Evolutionary conservation across 2,113 vertebrate genomes (phyloP).

Genomic region (Trogon melanurus): DNA sequence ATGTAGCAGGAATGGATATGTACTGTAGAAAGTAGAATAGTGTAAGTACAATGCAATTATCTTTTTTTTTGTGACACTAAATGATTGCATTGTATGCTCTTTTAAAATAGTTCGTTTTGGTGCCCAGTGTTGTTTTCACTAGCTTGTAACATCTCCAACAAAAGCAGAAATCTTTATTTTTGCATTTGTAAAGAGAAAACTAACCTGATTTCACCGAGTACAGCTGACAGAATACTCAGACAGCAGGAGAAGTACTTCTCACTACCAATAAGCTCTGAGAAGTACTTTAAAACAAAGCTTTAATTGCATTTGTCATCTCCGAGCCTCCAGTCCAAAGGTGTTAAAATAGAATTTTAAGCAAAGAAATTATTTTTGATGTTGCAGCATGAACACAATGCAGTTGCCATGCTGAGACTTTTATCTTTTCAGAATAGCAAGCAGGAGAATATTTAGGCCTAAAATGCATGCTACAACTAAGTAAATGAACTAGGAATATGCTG

Average conservation of each 20-base stretch:
- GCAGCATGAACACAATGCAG: not conserved
- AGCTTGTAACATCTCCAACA: not conserved
- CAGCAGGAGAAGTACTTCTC: not conserved
- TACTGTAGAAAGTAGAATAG: not conserved
- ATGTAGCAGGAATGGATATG: not conserved
- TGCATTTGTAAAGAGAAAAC: not conserved
- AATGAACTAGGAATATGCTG: not conserved
- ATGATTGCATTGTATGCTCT: not conserved
- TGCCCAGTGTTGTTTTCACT: not conserved
- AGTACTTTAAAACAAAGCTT: constrained; percentile 34
- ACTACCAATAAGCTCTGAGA: not conserved
- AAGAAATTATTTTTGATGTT: constrained; percentile 4
- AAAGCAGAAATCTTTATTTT: constrained; percentile 5
- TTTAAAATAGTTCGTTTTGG: not conserved
- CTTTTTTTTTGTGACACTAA: not conserved
- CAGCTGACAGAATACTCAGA: not conserved
- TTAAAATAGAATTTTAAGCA: constrained; percentile 12
- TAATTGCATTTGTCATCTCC: constrained; percentile 42
- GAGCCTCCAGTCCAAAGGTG: not conserved
- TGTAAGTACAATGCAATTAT: not conserved
- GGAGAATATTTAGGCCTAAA: not conserved
- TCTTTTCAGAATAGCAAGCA: not conserved
- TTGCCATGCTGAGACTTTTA: not conserved
- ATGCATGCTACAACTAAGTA: not conserved
- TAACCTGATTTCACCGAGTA: not conserved